phyloP scores from a whole-genome alignment of 1,140 invertebrate genomes.

The Macrostomum lignano region DNA sequence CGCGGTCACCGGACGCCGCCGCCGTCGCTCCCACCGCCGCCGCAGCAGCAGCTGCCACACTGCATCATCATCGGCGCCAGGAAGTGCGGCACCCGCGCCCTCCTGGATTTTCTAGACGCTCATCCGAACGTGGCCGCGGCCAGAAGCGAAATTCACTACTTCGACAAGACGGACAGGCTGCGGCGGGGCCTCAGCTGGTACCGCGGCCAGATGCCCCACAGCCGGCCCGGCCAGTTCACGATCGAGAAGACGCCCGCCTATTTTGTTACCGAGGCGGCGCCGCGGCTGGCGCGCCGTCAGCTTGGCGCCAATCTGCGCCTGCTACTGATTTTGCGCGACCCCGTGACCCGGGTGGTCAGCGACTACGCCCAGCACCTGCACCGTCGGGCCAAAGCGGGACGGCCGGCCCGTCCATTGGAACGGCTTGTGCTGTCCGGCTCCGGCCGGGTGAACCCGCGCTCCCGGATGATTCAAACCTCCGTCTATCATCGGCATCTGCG shows the following conservation, averaged over 20 bases:
- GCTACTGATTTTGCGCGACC: conserved; percentile 57
- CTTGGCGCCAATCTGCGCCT: too few species aligned
- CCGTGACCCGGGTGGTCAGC: conserved; percentile 62
- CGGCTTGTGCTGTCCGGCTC: conserved; percentile 13
- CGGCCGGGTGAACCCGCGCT: conserved; percentile 13
- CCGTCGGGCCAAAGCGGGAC: background rate
- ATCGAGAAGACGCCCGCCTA: conserved; percentile 82
- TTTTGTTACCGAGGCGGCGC: conserved; percentile 59
- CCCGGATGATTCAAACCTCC: conserved; percentile 17
- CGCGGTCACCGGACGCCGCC: too few species aligned
- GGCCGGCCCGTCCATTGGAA: conserved; percentile 13
- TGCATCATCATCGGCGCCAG: conserved; percentile 27
- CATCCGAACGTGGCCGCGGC: conserved; percentile 22
- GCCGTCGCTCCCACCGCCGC: too few species aligned
- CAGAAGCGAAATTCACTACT: conserved; percentile 11
- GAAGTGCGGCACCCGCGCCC: conserved; percentile 29
- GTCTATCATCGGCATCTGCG: conserved; percentile 21
- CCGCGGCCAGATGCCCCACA: conserved; percentile 45
- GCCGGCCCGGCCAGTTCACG: conserved; percentile 51
- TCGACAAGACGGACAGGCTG: too few species aligned
- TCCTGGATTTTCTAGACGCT: conserved; percentile 24
- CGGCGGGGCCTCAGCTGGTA: conserved; percentile 30
- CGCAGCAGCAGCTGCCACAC: conserved; percentile 15
- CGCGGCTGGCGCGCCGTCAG: too few species aligned
- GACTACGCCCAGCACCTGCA: conserved; percentile 47